A percentile compares a stretch with the other conserved stretches of the same genome.
Conservation (phyloP, 2,888 invertebrate genomes). For the Archaeoteleia sp. region DNA sequence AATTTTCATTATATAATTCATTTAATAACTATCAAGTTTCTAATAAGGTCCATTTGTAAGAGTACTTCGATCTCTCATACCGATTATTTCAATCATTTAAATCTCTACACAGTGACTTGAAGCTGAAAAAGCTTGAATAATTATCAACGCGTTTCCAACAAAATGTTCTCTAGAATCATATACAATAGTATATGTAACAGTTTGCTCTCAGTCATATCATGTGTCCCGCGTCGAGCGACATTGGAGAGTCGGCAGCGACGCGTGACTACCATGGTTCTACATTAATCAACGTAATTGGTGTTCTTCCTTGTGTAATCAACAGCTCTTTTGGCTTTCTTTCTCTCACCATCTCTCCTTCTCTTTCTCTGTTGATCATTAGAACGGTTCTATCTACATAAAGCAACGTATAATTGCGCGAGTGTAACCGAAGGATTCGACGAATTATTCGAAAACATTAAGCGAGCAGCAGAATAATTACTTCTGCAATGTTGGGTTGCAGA, state of each 20-base stretch:
- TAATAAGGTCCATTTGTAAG: neutral
- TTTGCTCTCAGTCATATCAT: conserved; percentile 72
- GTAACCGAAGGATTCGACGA: conserved; percentile 6
- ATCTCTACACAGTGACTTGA: conserved; percentile 58
- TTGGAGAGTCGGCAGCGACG: conserved; percentile 48
- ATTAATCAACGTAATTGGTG: conserved; percentile 74
- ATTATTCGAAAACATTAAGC: conserved; percentile 9
- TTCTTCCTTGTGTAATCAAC: conserved; percentile 74
- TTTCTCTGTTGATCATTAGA: conserved; percentile 69
- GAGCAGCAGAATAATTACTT: too few relatives aligned
- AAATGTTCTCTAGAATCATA: conserved; percentile 68
- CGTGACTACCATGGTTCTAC: conserved; percentile 58
- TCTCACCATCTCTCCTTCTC: conserved; percentile 10
- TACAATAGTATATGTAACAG: conserved; percentile 74
- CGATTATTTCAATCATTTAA: conserved; percentile 12
- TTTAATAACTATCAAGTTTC: too few relatives aligned
- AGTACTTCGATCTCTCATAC: neutral
- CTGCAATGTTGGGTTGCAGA: too few relatives aligned
- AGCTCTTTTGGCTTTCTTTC: conserved; percentile 49
- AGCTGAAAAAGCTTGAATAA: conserved; percentile 66
- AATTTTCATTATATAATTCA: too few relatives aligned
- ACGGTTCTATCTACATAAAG: conserved; percentile 69
- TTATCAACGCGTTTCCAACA: conserved; percentile 64
- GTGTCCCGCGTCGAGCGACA: conserved; percentile 57
- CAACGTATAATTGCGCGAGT: conserved; percentile 55